Conservation (phyloP, 2,888 invertebrate genomes). For the Caenorhabditis imperialis region DNA sequence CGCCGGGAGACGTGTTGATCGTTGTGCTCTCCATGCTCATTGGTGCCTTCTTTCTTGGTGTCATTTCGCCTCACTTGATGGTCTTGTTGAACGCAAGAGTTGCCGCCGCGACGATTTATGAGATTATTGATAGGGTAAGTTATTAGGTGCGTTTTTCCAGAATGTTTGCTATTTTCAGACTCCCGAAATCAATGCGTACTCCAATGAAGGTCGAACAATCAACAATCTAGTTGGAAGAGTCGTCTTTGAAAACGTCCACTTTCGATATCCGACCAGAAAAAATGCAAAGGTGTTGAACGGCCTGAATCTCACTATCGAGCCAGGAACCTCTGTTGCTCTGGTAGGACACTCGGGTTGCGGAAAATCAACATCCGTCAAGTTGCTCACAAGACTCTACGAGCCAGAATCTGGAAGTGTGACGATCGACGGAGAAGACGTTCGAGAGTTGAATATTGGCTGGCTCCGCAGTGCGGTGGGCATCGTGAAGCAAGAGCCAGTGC, state of each 20-base stretch:
- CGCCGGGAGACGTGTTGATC: slow-evolving; percentile 69
- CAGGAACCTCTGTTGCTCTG: slow-evolving; percentile 67
- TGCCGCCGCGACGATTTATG: slow-evolving; percentile 69
- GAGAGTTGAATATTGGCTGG: slow-evolving; percentile 65
- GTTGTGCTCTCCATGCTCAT: slow-evolving; percentile 55
- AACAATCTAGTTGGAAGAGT: slow-evolving; percentile 60
- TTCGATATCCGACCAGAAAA: slow-evolving; percentile 68
- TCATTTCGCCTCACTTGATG: slow-evolving; percentile 70
- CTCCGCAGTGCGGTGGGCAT: slow-evolving; percentile 70
- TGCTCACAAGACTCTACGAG: slow-evolving; percentile 64
- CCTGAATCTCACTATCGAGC: slow-evolving; percentile 60
- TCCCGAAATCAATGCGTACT: too few species aligned
- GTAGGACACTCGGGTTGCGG: slow-evolving; percentile 70
- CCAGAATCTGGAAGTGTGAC: slow-evolving; percentile 59
- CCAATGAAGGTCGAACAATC: too few species aligned
- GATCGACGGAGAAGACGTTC: slow-evolving; percentile 70
- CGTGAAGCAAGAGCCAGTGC: slow-evolving; percentile 72
- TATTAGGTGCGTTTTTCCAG: slow-evolving; percentile 1
- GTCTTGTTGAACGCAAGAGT: slow-evolving; percentile 71
- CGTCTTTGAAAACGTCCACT: slow-evolving; percentile 70
- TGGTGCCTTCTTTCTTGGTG: slow-evolving; percentile 68
- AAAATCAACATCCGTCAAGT: slow-evolving; percentile 65
- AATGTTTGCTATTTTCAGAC: too few species aligned
- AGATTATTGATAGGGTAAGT: slow-evolving; percentile 65
- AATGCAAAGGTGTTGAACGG: slow-evolving; percentile 63